Evolutionary conservation across 2,113 vertebrate species (phyloP), one percentile per base, ranked within the genome.

Genomic region (Nothocercus nigrocapillus): DNA sequence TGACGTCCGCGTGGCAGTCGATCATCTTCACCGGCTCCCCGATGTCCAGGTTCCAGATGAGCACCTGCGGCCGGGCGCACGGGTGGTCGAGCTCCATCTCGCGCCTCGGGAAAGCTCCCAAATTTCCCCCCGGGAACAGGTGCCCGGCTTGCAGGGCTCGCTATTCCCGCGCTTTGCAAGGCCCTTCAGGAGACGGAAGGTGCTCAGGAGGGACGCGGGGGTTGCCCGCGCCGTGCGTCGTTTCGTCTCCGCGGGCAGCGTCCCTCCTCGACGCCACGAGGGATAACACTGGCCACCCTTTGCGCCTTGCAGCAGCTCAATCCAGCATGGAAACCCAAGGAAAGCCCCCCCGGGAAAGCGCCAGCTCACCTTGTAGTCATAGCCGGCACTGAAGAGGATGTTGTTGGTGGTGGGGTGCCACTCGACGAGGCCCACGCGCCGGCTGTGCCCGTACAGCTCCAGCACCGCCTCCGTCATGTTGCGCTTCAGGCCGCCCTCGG

Each of bases 11-110:
- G 98, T 99, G 99, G 96, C 99, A 99, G 96, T 99, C 99, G 4
- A 99, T 99, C 99, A 99, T 99, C 94, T 99, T 99, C 96, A 99
- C 99, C 0, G 99, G 99, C 94, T 99, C 99, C 0, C 99, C 99
- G 1, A 98, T 97, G 24, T 99, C 99, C 97, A 99, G 98, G 98
- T 99, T 99, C 99, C 99, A 99, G 97, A 99, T 99, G 89, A 99
- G 98, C 70, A 99, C 98, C 99, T 99, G 97, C 3, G 1, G 58
- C 44, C 24, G 62, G 1, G 18, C 53, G 14, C 24, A 5, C 13
- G 44, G 15, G 3, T 3, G 8, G 5, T 7, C 25, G 51, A 13
- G 51, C 24, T 27, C 51, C 11, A 49, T 45, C 45, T 8, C 16
- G 22, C 17, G 5, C 22, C 49, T 25, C 11, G 13, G 53, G 25